These are phyloP conservation scores for Pyrgus malvae DNA, from an alignment of 2,888 invertebrate genomes.

Conservation along the genomic window DNA sequence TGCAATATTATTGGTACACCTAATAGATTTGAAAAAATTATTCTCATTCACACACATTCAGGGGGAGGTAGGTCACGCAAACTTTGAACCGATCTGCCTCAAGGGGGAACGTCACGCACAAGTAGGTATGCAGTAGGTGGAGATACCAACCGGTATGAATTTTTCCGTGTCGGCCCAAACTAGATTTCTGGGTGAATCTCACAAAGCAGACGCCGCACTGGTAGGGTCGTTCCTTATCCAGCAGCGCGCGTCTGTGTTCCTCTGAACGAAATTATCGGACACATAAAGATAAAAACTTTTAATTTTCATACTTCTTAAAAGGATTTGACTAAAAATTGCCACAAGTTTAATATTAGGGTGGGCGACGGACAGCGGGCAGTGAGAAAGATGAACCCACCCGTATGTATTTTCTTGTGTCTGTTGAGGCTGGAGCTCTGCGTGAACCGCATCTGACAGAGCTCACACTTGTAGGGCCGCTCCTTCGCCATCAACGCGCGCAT, in stretches of 20 bases:
- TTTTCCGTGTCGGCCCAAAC: constrained; percentile 85
- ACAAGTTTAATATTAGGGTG: neutral
- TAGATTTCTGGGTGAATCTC: constrained; percentile 86
- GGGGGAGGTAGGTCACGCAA: constrained; percentile 71
- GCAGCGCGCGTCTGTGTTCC: constrained; percentile 74
- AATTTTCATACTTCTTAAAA: constrained; percentile 14
- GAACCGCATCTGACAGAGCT: constrained; percentile 86
- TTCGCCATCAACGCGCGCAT: constrained; percentile 79
- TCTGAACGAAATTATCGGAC: constrained; percentile 70
- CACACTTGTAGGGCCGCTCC: constrained; percentile 85
- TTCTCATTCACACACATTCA: constrained; percentile 72
- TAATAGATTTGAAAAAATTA: constrained; percentile 49
- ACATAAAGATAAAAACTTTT: constrained; percentile 43
- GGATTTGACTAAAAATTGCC: constrained; percentile 41
- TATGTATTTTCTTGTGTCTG: constrained; percentile 87
- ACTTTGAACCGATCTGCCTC: constrained; percentile 68
- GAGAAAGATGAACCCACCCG: constrained; percentile 75
- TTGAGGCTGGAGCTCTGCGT: constrained; percentile 88
- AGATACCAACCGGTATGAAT: constrained; percentile 81
- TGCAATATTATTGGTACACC: constrained; percentile 48
- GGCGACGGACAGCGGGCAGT: constrained; percentile 48
- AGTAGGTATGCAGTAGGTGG: constrained; percentile 57
- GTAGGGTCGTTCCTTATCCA: constrained; percentile 80
- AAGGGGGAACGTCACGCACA: constrained; percentile 61
- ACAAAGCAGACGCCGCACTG: constrained; percentile 85